These are phyloP conservation scores for Itoplectis maculator DNA, from an alignment of 2,888 invertebrate species.

Conservation along the genomic window DNA sequence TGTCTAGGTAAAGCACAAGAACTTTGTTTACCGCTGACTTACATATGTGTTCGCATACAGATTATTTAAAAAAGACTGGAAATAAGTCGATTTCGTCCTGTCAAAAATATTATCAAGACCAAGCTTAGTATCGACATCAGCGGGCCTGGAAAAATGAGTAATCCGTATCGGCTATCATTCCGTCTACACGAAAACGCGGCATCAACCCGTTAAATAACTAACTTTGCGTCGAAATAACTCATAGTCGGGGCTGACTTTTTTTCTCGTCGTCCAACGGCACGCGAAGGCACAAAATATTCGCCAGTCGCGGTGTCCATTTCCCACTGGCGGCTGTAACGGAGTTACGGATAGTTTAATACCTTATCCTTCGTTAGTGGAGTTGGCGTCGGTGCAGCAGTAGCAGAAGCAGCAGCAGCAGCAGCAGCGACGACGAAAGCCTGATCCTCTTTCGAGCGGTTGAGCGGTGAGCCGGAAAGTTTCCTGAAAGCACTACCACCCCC, in stretches of 20 bases:
- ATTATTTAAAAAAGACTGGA: no score
- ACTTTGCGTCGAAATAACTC: constrained; percentile 10
- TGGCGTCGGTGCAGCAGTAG: constrained; percentile 37
- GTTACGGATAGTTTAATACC: constrained; percentile 61
- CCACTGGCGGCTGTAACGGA: constrained; percentile 57
- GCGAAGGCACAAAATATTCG: constrained; percentile 45
- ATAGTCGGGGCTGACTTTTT: constrained; percentile 5
- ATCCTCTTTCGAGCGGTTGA: constrained; percentile 67
- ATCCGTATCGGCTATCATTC: no score
- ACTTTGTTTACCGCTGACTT: no score
- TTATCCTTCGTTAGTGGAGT: constrained; percentile 66
- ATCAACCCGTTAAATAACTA: not conserved
- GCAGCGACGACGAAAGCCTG: constrained; percentile 50
- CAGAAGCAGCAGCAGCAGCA: not conserved
- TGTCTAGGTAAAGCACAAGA: no score
- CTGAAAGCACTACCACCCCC: constrained; percentile 56
- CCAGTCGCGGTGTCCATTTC: constrained; percentile 58
- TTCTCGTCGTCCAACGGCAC: constrained; percentile 16
- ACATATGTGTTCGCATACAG: no score
- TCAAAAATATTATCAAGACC: no score
- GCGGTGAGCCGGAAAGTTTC: constrained; percentile 65
- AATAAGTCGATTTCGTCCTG: no score
- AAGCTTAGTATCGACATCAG: no score
- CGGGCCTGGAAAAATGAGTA: no score
- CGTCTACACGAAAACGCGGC: no score